A percentile compares a stretch with the other conserved stretches of the same genome.
These are phyloP conservation scores for Crotalus helleri DNA, from an alignment of 2,113 vertebrate genomes.

Conservation along the genomic window DNA sequence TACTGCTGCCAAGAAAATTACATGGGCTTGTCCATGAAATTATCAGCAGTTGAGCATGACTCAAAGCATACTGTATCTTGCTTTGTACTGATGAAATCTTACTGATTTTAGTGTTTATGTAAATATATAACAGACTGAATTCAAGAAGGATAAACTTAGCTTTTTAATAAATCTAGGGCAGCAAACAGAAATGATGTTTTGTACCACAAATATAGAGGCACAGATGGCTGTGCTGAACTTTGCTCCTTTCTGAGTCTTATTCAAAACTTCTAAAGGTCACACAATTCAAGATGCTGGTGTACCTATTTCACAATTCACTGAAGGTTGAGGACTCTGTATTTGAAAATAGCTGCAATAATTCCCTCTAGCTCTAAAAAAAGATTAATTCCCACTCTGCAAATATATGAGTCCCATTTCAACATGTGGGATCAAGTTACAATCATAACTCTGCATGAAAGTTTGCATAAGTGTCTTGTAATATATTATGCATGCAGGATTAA, in stretches of 20 bases:
- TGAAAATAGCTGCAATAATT: background rate
- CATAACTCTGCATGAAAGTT: background rate
- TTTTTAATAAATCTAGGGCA: background rate
- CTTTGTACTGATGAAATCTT: background rate
- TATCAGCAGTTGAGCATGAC: background rate
- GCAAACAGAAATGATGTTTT: background rate
- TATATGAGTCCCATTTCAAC: background rate
- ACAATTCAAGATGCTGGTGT: background rate
- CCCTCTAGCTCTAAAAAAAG: background rate
- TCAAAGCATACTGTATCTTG: background rate
- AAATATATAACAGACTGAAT: background rate
- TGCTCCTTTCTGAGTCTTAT: background rate
- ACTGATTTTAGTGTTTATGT: background rate
- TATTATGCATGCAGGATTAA: constrained; percentile 13
- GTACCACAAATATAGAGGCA: background rate
- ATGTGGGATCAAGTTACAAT: background rate
- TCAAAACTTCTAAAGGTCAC: background rate
- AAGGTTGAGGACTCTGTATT: background rate
- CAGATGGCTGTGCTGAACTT: background rate
- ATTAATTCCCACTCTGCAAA: fast-evolving
- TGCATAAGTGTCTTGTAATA: background rate
- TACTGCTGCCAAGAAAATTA: background rate
- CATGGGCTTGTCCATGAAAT: background rate
- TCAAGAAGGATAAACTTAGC: background rate
- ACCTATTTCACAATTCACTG: background rate